Evolutionary conservation across 2,797 vertebrate species (phyloP).

Genomic region (Neoniphon sammara): DNA sequence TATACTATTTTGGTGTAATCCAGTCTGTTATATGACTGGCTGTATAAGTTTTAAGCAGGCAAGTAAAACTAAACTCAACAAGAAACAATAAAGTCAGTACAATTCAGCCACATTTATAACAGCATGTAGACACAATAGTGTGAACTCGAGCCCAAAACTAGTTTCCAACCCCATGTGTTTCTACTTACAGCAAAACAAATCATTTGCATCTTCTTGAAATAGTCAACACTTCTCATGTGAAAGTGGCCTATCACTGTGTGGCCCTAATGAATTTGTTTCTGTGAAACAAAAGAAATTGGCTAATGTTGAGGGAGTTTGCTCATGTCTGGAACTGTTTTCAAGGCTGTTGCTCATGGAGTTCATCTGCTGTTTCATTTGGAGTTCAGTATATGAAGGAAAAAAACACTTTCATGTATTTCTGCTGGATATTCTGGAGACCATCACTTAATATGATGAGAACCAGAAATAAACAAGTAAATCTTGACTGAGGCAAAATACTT

Average conservation of each 20-base stretch:
- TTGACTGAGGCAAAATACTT: too few species aligned
- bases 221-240: background rate
- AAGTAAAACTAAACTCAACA: too few species aligned
- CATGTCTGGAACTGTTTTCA: conserved; percentile 15
- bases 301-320: conserved; percentile 18
- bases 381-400: background rate
- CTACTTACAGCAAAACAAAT: conserved; percentile 7
- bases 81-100: too few species aligned
- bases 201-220: conserved; percentile 1
- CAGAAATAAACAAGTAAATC: too few species aligned
- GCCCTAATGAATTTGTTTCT: conserved; percentile 24
- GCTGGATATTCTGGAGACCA: conserved; percentile 40
- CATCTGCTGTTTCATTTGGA: background rate
- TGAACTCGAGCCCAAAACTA: too few species aligned
- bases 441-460: conserved; percentile 7
- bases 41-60: too few species aligned
- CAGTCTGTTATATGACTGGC: too few species aligned
- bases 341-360: background rate
- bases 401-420: conserved; percentile 20
- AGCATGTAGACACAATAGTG: too few species aligned
- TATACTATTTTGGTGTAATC: too few species aligned
- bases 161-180: conserved; percentile 16
- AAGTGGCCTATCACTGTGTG: background rate
- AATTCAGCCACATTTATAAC: too few species aligned
- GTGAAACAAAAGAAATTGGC: conserved; percentile 33